phyloP scores from a whole-genome alignment of 2,113 vertebrate species.

The Chamaetylas fuelleborni region DNA sequence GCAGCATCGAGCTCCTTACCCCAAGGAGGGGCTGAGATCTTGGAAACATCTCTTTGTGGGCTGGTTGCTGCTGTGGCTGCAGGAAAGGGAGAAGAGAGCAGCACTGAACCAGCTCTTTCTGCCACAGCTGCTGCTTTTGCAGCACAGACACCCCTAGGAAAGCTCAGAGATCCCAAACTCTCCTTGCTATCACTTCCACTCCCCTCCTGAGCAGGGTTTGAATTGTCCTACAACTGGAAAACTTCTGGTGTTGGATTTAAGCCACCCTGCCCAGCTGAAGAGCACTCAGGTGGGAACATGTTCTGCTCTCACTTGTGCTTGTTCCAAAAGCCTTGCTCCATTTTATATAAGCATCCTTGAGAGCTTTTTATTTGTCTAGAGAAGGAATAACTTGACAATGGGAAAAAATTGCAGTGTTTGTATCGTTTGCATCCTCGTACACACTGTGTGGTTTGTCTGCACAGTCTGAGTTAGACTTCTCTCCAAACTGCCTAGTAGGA shows the following conservation, averaged over 20 bases:
- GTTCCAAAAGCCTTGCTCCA: neutral
- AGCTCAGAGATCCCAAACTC: neutral
- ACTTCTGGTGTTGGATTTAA: neutral
- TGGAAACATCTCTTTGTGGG: neutral
- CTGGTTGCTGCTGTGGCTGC: neutral
- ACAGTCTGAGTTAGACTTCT: neutral
- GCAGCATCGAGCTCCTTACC: rapidly evolving
- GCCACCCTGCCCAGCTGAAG: neutral
- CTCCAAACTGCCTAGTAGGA: neutral
- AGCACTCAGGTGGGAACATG: neutral
- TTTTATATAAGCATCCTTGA: neutral
- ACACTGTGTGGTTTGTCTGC: neutral
- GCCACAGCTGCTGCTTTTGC: neutral
- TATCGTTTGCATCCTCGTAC: rapidly evolving
- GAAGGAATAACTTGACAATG: neutral
- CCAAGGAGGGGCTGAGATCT: neutral
- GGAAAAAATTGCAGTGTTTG: neutral
- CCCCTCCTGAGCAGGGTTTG: neutral
- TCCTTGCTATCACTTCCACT: neutral
- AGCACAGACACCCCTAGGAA: neutral
- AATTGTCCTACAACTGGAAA: neutral
- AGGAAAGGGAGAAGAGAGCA: neutral
- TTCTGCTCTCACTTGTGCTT: neutral
- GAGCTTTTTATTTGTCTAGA: neutral
- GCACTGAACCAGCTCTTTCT: neutral